Base-by-base conservation (phyloP, 1,140 invertebrate species). In the Drosophila lowei region DNA sequence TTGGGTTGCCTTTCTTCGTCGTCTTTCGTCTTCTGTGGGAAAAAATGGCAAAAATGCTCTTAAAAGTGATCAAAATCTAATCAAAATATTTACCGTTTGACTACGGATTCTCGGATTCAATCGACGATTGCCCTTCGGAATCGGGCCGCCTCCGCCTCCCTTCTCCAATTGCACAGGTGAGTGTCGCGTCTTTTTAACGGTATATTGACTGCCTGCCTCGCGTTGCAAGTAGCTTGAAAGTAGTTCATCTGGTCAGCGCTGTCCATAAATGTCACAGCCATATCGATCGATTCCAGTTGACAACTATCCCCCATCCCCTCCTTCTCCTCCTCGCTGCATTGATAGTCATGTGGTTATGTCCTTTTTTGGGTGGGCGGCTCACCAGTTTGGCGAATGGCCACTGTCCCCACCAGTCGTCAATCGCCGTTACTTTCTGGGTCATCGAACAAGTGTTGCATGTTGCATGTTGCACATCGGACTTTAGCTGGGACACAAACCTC, bases 201-300 rank as follows among this genome's bases (percentile, higher is more conserved):
- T 71, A 86, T 59, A 72, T 42, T 59, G 71, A 61, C 52, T 41
- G 66, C 34, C 34, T 38, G 34, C 11, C 11, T 38, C 11, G 34
- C 11, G 11, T 38, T 38, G 34, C 34, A 38, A 52, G 43, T 59
- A 34, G 34, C 61, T 77, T 43, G 77, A 86, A 86, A 86, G 81
- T 86, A 86, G 81, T 86, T 86, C 81, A 86, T 62, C 77, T 86
- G 81, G 81, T 86, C 81, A 86, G 68, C 67, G 56, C 54, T 71
- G 77, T 60, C 83, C 81, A 85, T 86, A 86, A 86, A 85, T 65
- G 72, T 75, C 71, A 49, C 49, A 72, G 66, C 77, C 74, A 76
- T 54, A 70, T 70, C 81, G 52, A 57, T 52, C 60, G 56, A 70
- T 57, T 74, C 67, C 57, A 75, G 62, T 68, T 77, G 78, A 78